Percentiles rank a stretch among this genome's conserved stretches.
Conservation (phyloP, 2,888 invertebrate species). For the Agrotis clavis region DNA sequence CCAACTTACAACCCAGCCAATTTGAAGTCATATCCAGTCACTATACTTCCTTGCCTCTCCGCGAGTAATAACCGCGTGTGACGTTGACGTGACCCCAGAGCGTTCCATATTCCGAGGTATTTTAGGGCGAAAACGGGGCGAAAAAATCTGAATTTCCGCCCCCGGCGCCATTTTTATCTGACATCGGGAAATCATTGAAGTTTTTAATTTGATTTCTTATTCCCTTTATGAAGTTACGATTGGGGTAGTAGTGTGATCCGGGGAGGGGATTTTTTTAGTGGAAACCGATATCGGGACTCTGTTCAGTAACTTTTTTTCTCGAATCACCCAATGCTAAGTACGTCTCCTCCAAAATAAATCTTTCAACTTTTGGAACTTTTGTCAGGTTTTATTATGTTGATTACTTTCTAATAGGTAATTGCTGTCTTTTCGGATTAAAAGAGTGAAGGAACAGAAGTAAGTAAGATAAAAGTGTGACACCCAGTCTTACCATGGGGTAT, state of each 20-base stretch:
- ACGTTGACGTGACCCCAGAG: conserved; percentile 78
- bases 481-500: too few species aligned
- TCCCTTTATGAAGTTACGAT: conserved; percentile 57
- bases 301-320: background rate
- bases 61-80: conserved; percentile 77
- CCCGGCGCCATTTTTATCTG: conserved; percentile 47
- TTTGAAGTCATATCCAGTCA: conserved; percentile 72
- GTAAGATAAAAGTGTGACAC: too few species aligned
- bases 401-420: too few species aligned
- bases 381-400: too few species aligned
- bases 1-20: background rate
- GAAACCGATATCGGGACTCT: conserved; percentile 13
- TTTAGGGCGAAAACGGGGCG: conserved; percentile 37
- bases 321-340: too few species aligned
- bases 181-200: conserved; percentile 62
- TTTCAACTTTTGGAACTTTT: too few species aligned
- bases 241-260: conserved; percentile 34
- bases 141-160: conserved; percentile 38
- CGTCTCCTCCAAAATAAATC: too few species aligned
- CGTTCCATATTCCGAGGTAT: conserved; percentile 59
- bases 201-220: conserved; percentile 66
- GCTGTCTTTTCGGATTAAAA: too few species aligned
- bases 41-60: conserved; percentile 26
- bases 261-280: background rate
- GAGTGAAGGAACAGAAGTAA: too few species aligned